These are phyloP conservation scores for Haliclystus octoradiatus DNA, from an alignment of 30 jellyfish, hydroid and myxozoan species.

Conservation along the genomic window DNA sequence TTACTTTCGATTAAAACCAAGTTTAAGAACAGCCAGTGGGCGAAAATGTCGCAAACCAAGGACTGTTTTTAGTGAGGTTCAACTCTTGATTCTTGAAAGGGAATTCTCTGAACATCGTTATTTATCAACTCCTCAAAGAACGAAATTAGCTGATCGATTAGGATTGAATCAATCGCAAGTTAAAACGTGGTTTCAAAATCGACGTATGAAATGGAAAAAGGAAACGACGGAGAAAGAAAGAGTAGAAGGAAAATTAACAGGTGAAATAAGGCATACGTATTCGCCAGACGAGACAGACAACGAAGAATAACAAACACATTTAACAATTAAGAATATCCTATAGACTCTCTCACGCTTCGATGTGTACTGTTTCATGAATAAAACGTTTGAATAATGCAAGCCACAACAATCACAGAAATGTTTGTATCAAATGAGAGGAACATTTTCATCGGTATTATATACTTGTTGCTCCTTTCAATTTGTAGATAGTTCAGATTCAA, in stretches of 20 bases:
- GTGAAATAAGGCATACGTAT: constrained; percentile 21
- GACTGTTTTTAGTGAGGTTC: constrained; percentile 90
- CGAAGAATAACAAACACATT: no score
- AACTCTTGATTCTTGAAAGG: constrained; percentile 87
- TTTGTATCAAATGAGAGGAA: no score
- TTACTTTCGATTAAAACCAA: constrained; percentile 78
- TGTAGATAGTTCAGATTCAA: no score
- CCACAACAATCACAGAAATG: no score
- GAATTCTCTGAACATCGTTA: constrained; percentile 90
- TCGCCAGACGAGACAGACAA: no score
- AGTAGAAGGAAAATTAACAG: constrained; percentile 22
- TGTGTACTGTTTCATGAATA: no score
- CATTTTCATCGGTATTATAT: no score
- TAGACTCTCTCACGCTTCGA: no score
- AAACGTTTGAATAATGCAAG: no score
- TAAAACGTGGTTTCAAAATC: constrained; percentile 91
- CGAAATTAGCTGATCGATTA: constrained; percentile 88
- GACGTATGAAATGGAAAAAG: constrained; percentile 99
- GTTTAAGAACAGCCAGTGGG: constrained; percentile 76
- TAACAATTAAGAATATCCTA: no score
- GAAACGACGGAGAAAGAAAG: constrained; percentile 77
- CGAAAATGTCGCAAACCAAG: constrained; percentile 98
- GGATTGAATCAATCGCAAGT: constrained; percentile 99
- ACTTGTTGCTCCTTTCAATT: no score
- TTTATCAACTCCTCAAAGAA: constrained; percentile 93